phyloP scores from a whole-genome alignment of 2,888 invertebrate genomes.

The Nomada hirtipes region DNA sequence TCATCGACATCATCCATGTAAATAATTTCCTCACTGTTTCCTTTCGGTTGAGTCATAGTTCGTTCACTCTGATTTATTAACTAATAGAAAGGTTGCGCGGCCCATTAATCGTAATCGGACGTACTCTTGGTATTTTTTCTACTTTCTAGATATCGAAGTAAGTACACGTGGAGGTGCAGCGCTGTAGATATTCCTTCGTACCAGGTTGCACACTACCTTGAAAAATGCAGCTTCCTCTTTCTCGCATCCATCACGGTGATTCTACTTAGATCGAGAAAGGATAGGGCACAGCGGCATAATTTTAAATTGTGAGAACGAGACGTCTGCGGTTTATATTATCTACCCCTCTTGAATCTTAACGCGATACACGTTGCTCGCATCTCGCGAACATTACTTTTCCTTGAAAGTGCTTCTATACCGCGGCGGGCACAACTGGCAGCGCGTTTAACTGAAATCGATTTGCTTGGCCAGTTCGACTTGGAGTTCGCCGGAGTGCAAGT shows the following conservation, averaged over 20 bases:
- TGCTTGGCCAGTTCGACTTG: constrained; percentile 3
- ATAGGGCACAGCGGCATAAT: not conserved
- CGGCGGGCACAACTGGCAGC: not conserved
- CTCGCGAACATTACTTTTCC: not conserved
- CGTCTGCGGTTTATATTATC: constrained; percentile 1
- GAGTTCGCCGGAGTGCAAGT: not conserved
- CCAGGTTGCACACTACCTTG: not conserved
- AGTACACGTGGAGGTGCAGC: no score
- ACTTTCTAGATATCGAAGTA: not conserved
- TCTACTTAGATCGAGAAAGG: not conserved
- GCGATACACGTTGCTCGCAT: not conserved
- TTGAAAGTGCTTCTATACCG: not conserved
- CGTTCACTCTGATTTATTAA: constrained; percentile 2
- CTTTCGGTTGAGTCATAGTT: constrained; percentile 36
- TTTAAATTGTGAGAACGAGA: not conserved
- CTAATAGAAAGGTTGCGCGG: not conserved
- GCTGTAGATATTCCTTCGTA: not conserved
- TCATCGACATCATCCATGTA: constrained; percentile 75
- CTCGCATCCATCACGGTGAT: not conserved
- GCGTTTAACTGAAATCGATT: constrained; percentile 16
- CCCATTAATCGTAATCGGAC: not conserved
- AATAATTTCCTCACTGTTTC: constrained; percentile 63
- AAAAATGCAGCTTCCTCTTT: not conserved
- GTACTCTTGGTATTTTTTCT: not conserved
- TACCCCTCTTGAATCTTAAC: constrained; percentile 10